Evolutionary conservation across 2,797 vertebrate genomes (phyloP).

Genomic region (Epinephelus awoara): DNA sequence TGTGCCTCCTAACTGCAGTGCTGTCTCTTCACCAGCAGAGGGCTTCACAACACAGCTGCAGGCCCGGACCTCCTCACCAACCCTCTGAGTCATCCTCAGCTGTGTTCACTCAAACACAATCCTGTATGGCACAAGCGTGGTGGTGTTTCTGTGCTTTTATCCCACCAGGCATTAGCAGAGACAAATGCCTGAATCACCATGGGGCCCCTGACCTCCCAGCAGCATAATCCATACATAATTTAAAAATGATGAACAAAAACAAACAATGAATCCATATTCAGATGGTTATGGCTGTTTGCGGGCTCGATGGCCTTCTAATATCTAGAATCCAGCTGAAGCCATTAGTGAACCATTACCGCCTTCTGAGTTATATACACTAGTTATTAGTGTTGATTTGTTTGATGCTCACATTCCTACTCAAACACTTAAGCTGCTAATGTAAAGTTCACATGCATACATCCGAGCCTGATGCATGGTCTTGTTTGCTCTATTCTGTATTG

Average conservation of each 20-base stretch:
- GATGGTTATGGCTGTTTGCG: conserved; percentile 34
- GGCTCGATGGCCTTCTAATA: conserved; percentile 39
- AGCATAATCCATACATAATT: conserved; percentile 63
- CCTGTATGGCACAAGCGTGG: conserved; percentile 31
- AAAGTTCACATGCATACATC: not conserved
- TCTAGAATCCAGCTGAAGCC: conserved; percentile 7
- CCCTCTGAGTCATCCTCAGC: conserved; percentile 55
- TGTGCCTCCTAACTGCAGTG: conserved; percentile 33
- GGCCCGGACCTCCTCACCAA: conserved; percentile 7
- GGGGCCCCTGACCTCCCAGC: conserved; percentile 45
- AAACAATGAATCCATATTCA: conserved; percentile 63
- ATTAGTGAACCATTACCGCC: conserved; percentile 2
- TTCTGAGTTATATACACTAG: not conserved
- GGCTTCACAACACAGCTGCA: conserved; percentile 63
- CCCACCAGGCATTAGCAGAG: conserved; percentile 24
- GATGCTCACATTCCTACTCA: conserved; percentile 7
- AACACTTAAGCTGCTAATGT: not conserved
- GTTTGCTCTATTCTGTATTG: not conserved
- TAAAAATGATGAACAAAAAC: conserved; percentile 11
- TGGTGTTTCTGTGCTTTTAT: conserved; percentile 28
- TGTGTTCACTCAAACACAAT: conserved; percentile 33
- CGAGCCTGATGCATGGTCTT: not conserved
- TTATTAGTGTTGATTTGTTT: conserved; percentile 17
- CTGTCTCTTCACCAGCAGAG: conserved; percentile 56
- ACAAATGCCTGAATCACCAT: conserved; percentile 51